Evolutionary conservation across 2,888 invertebrate species (phyloP).

Genomic region (Melipona bicolor): DNA sequence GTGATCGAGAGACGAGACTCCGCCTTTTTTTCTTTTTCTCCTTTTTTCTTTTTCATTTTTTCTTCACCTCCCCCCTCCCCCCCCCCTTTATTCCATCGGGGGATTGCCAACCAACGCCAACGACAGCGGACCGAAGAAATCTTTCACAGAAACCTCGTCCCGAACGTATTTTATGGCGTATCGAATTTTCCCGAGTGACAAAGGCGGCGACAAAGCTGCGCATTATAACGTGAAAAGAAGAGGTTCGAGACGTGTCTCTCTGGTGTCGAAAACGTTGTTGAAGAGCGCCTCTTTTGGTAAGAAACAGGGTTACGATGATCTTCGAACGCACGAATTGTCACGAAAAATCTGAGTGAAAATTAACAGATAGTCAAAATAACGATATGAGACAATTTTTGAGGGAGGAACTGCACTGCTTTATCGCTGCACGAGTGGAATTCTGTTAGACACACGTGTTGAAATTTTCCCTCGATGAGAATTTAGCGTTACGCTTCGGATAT

Average conservation of each 20-base stretch:
- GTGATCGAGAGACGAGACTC: slow-evolving; percentile 9
- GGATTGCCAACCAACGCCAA: background rate
- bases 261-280: background rate
- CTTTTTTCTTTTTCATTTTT: background rate
- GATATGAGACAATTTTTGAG: too few species aligned
- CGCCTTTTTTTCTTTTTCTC: too few species aligned
- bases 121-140: background rate
- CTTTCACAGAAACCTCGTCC: background rate
- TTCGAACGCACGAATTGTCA: background rate
- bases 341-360: too few species aligned
- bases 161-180: background rate
- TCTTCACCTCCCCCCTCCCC: too few species aligned
- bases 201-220: background rate
- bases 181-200: background rate
- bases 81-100: background rate
- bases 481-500: too few species aligned
- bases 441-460: too few species aligned
- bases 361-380: too few species aligned
- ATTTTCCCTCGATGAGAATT: too few species aligned
- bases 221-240: background rate
- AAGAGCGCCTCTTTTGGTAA: background rate
- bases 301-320: background rate
- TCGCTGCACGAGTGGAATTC: too few species aligned
- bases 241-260: background rate
- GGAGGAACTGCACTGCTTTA: too few species aligned